Percentiles rank a stretch among this genome's conserved stretches.
Evolutionary conservation across 1,140 invertebrate genomes (phyloP).

Genomic region (Phocides pigmalion): DNA sequence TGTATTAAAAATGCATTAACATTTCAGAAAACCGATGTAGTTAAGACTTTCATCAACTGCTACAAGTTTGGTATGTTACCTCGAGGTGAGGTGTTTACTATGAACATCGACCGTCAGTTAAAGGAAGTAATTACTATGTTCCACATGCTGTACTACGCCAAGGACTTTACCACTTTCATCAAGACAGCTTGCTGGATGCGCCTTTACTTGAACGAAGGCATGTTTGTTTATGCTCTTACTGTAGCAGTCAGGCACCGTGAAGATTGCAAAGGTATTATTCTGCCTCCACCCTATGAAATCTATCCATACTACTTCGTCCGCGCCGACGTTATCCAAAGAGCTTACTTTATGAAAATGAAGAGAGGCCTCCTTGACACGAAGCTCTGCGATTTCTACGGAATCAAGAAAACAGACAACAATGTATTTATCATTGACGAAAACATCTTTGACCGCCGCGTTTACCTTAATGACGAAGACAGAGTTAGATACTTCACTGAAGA

Average conservation of each 20-base stretch:
- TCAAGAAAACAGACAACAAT: slow-evolving; percentile 74
- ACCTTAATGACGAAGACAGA: slow-evolving; percentile 58
- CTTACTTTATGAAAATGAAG: slow-evolving; percentile 85
- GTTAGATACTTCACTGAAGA: slow-evolving; percentile 88
- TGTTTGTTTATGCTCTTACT: slow-evolving; percentile 86
- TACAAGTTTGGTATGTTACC: slow-evolving; percentile 84
- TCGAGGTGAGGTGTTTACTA: slow-evolving; percentile 85
- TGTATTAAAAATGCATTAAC: background rate
- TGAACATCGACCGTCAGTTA: slow-evolving; percentile 85
- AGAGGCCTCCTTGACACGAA: slow-evolving; percentile 69
- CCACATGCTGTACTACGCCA: slow-evolving; percentile 88
- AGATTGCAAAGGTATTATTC: slow-evolving; percentile 85
- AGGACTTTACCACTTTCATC: slow-evolving; percentile 85
- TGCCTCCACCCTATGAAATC: slow-evolving; percentile 88
- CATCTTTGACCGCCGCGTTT: slow-evolving; percentile 68
- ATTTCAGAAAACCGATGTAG: slow-evolving; percentile 83
- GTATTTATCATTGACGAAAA: slow-evolving; percentile 76
- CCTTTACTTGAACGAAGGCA: slow-evolving; percentile 85
- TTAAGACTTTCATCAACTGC: slow-evolving; percentile 85
- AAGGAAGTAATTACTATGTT: slow-evolving; percentile 86
- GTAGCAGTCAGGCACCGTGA: slow-evolving; percentile 85
- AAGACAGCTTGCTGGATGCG: slow-evolving; percentile 87
- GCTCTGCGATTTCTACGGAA: slow-evolving; percentile 71
- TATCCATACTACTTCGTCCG: slow-evolving; percentile 87
- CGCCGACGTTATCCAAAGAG: slow-evolving; percentile 84